Percentiles rank a stretch among this genome's conserved stretches.
Conservation (phyloP, 1,140 invertebrate genomes). For the Saccostrea echinata region DNA sequence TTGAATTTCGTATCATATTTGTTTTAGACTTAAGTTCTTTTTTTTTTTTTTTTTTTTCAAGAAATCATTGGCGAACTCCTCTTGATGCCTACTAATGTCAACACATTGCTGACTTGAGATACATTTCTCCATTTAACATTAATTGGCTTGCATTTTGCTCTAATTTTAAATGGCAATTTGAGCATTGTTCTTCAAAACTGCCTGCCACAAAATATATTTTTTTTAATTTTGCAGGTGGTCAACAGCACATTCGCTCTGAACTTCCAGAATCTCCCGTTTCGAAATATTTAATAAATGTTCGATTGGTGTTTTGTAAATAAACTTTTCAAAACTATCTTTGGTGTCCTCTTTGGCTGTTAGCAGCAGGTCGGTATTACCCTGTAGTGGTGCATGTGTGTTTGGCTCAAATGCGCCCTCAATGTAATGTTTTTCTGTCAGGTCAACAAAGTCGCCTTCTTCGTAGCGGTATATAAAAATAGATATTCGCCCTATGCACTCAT, state of each 20-base stretch:
- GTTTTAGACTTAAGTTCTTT: neutral
- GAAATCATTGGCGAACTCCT: neutral
- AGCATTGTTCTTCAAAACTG: neutral
- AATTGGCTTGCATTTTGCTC: neutral
- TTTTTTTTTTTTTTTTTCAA: neutral
- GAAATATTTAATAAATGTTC: neutral
- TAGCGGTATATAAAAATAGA: no score
- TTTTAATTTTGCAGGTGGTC: neutral
- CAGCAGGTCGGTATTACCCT: neutral
- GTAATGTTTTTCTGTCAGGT: neutral
- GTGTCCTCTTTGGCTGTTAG: neutral
- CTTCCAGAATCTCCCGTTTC: neutral
- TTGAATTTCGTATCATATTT: neutral
- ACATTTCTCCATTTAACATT: neutral
- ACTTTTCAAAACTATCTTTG: neutral
- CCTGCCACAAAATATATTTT: neutral
- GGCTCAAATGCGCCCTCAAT: neutral
- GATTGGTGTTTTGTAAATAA: neutral
- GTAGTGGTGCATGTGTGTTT: neutral
- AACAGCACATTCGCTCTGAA: neutral
- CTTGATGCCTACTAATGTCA: neutral
- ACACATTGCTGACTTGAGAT: neutral
- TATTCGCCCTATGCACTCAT: no score
- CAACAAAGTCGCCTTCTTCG: no score
- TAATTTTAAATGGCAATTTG: neutral